Conservation (phyloP, 2,797 vertebrate species). For the Thalassophryne amazonica region DNA sequence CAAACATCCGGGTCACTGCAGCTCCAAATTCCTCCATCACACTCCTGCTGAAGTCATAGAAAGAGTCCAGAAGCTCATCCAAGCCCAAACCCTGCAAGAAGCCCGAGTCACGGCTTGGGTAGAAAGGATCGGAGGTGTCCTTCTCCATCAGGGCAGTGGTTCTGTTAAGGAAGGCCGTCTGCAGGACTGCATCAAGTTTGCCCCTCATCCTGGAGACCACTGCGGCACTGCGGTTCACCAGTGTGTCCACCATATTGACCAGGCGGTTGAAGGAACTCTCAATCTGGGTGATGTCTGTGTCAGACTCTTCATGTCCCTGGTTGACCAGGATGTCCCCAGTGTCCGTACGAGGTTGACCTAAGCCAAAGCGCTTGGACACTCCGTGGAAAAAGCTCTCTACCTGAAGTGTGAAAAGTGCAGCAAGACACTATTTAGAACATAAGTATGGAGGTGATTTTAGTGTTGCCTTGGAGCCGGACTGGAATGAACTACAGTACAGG, state of each 20-base stretch:
- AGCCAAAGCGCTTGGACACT: slow-evolving; percentile 77
- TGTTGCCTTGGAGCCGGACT: neutral
- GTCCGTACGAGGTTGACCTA: slow-evolving; percentile 47
- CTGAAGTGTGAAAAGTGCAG: slow-evolving; percentile 55
- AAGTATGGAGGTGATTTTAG: neutral
- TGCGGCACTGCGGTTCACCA: slow-evolving; percentile 80
- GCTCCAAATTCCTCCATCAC: slow-evolving; percentile 83
- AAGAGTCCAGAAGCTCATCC: slow-evolving; percentile 80
- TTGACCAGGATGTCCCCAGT: slow-evolving; percentile 57
- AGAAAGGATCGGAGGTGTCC: slow-evolving; percentile 34
- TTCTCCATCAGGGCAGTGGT: slow-evolving; percentile 20
- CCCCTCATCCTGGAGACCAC: slow-evolving; percentile 82
- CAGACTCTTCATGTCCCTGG: slow-evolving; percentile 63
- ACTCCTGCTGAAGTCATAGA: slow-evolving; percentile 84
- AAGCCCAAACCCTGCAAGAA: slow-evolving; percentile 78
- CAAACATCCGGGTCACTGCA: slow-evolving; percentile 77
- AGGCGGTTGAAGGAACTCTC: slow-evolving; percentile 82
- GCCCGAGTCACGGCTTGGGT: slow-evolving; percentile 55
- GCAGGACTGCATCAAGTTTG: slow-evolving; percentile 82
- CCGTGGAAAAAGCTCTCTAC: slow-evolving; percentile 83
- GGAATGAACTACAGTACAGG: no score
- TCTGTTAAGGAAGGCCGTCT: slow-evolving; percentile 76
- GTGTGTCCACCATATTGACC: slow-evolving; percentile 60
- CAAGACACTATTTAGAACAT: no score
- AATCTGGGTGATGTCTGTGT: slow-evolving; percentile 73